Conservation (phyloP, 2,797 vertebrate genomes). For the Nyctibius grandis region DNA sequence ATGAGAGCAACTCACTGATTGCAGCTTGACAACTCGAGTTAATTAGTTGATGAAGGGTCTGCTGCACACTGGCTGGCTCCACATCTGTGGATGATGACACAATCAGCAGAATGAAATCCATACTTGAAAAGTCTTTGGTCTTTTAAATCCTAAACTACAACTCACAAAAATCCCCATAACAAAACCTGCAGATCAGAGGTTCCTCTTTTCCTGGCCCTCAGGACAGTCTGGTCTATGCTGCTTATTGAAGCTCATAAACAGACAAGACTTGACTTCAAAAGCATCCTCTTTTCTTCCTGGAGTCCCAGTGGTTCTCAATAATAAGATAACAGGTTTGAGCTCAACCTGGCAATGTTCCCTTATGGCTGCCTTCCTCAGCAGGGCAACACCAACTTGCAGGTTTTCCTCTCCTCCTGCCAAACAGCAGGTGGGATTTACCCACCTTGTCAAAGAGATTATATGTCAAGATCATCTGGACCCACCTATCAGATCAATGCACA, state of each 20-base stretch:
- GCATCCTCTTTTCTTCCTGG: neutral
- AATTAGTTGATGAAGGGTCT: conserved; percentile 59
- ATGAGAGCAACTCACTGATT: conserved; percentile 32
- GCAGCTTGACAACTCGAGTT: conserved; percentile 28
- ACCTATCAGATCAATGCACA: neutral
- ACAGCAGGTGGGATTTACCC: neutral
- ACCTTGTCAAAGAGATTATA: neutral
- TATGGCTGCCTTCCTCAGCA: neutral
- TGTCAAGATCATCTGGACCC: neutral
- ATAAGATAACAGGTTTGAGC: conserved; percentile 5
- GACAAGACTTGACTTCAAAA: conserved; percentile 11
- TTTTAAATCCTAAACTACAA: conserved; percentile 39
- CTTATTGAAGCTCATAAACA: conserved; percentile 9
- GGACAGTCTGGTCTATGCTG: conserved; percentile 11
- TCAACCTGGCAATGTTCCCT: neutral
- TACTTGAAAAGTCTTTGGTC: conserved; percentile 5
- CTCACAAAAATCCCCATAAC: conserved; percentile 31
- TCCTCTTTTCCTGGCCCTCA: neutral
- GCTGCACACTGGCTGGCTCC: neutral
- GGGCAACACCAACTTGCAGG: neutral
- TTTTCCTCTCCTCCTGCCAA: neutral
- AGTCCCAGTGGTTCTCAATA: neutral
- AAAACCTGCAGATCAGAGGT: conserved; percentile 28
- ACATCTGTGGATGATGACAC: conserved; percentile 7
- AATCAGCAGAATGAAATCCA: neutral